Conservation (phyloP, 2,113 vertebrate genomes). For the Ceyx margarethae region DNA sequence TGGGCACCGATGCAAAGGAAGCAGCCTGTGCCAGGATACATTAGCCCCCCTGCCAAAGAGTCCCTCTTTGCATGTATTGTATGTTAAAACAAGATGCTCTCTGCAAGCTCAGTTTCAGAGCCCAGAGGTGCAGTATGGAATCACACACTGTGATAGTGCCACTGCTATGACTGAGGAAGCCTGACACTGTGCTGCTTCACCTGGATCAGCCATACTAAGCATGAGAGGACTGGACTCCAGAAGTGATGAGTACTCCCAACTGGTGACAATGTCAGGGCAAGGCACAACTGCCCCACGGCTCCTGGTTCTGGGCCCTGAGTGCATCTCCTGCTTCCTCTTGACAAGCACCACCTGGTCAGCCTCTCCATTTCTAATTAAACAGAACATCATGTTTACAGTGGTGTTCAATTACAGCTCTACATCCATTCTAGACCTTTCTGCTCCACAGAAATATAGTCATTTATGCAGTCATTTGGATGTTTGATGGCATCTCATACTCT, state of each 20-base stretch:
- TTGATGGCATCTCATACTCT: neutral
- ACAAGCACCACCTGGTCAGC: neutral
- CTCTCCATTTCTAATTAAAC: neutral
- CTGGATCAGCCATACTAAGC: rapidly evolving
- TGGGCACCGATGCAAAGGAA: neutral
- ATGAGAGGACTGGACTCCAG: rapidly evolving
- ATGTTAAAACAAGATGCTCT: neutral
- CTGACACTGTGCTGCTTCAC: neutral
- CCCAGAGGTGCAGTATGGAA: neutral
- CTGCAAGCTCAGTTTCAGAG: neutral
- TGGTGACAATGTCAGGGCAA: neutral
- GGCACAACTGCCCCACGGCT: neutral
- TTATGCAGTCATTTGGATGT: neutral
- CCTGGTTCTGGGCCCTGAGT: neutral
- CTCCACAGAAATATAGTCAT: neutral
- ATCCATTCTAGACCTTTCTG: neutral
- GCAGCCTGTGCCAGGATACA: neutral
- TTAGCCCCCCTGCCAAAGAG: neutral
- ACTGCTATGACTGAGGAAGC: neutral
- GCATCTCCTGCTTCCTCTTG: neutral
- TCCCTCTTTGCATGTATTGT: neutral
- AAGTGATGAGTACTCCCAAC: neutral
- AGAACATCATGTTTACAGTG: neutral
- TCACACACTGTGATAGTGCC: neutral
- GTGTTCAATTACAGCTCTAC: neutral